Conservation (phyloP, 1,140 invertebrate genomes). For the Drosophila sp. region DNA sequence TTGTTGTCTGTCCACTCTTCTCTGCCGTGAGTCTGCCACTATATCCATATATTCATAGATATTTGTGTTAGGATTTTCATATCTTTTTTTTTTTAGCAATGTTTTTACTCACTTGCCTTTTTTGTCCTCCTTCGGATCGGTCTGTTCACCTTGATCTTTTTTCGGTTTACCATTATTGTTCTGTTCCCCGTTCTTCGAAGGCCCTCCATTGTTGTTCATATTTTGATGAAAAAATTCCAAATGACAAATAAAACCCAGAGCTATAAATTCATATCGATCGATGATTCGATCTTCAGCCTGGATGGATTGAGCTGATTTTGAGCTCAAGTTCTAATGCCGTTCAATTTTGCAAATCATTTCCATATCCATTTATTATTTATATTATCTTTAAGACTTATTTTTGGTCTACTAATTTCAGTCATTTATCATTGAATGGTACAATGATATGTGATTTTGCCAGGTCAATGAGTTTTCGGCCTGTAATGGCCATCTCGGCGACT, state of each 20-base stretch:
- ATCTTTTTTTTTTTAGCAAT: too few relatives aligned
- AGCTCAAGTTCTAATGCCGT: too few relatives aligned
- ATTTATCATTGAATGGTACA: background rate
- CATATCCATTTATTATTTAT: background rate
- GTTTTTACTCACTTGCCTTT: background rate
- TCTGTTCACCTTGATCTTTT: background rate
- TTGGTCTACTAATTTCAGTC: background rate
- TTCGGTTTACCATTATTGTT: background rate
- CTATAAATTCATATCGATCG: background rate
- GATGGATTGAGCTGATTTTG: too few relatives aligned
- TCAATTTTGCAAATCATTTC: background rate
- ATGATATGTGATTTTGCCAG: slow-evolving; percentile 1
- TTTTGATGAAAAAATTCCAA: background rate
- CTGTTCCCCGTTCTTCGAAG: background rate
- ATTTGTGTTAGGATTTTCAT: too few relatives aligned
- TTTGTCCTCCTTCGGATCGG: background rate
- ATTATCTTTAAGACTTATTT: background rate
- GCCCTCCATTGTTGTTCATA: slow-evolving; percentile 1
- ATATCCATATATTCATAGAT: background rate
- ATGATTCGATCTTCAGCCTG: background rate
- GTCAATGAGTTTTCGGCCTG: background rate
- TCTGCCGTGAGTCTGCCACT: background rate
- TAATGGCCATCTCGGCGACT: background rate
- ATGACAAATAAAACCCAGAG: background rate
- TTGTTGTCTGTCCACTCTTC: background rate